Base-by-base conservation (phyloP, 2,797 vertebrate genomes). In the Sebastes minor region DNA sequence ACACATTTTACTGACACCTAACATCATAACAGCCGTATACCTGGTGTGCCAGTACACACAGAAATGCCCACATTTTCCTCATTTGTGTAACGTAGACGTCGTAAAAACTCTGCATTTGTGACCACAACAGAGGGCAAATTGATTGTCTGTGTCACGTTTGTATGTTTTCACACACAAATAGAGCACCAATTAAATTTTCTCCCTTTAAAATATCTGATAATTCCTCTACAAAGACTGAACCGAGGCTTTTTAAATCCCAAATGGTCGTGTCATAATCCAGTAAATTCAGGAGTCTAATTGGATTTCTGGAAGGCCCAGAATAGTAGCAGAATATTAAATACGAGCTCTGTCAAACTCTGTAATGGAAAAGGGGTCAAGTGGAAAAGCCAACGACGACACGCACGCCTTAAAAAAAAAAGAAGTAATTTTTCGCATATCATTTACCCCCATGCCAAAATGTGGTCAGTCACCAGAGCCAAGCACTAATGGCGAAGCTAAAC, bases 301-400 rank as follows among this genome's bases (percentile, higher is more conserved):
- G 95, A 95, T 95, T 94, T 94, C 89, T 86, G 76, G 88, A 86
- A 90, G 75, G 70, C 92, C 89, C 82, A 74, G 86, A 93, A 93
- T 92, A 93, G 94, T 80, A 80, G 74, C 80, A 80, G 89, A 92
- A 92, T 93, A 94, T 94, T 94, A 93, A 93, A 95, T 92, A 92
- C 78, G 66, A 79, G 84, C 85, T 86, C 91, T 90, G 89, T 93
- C 89, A 91, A 91, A 93, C 76, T 88, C 87, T 74, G 83, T 86
- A 91, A 92, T 88, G 83, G 86, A 92, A 94, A 94, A 86, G 82
- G 86, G 89, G 92, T 91, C 93, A 91, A 94, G 85, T 89, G 85
- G 89, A 89, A 91, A 94, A 91, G 73, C 79, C 85, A 89, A 90
- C 86, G 87, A 78, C 52, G 77, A 85, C 84, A 90, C 74, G 76